These are phyloP conservation scores for Dicranocentrus wangi DNA, from an alignment of 2,888 invertebrate genomes.

Conservation along the genomic window DNA sequence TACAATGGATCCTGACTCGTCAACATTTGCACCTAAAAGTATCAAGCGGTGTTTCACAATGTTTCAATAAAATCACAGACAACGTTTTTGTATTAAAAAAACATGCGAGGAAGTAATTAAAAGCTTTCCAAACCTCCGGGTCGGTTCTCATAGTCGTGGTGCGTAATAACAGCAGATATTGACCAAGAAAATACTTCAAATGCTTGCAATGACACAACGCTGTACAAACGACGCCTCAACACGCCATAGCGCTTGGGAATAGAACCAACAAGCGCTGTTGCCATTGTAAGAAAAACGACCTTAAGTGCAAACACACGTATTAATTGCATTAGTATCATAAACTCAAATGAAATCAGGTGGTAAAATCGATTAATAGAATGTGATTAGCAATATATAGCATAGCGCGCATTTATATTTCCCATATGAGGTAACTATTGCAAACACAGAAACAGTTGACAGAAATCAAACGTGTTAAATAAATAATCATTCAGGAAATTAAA, in stretches of 20 bases:
- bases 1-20: constrained; percentile 56
- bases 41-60: neutral
- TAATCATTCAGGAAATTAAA: too few relatives aligned
- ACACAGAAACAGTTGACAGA: too few relatives aligned
- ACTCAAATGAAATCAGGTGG: neutral
- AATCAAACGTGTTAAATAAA: too few relatives aligned
- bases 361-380: too few relatives aligned
- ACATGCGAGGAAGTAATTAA: constrained; percentile 13
- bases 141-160: constrained; percentile 89
- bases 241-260: constrained; percentile 81
- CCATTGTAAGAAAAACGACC: constrained; percentile 90
- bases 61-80: constrained; percentile 2
- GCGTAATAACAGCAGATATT: constrained; percentile 89
- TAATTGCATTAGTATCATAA: neutral
- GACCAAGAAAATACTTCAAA: constrained; percentile 94
- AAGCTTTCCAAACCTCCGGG: constrained; percentile 78
- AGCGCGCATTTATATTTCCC: too few relatives aligned
- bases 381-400: too few relatives aligned
- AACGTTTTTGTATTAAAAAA: constrained; percentile 4
- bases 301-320: constrained; percentile 75
- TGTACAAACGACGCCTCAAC: constrained; percentile 86
- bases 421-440: too few relatives aligned
- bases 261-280: constrained; percentile 90
- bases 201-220: constrained; percentile 88
- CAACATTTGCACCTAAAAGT: constrained; percentile 50